phyloP scores from a whole-genome alignment of 1,140 invertebrate genomes.

The Epicauta chinensis region DNA sequence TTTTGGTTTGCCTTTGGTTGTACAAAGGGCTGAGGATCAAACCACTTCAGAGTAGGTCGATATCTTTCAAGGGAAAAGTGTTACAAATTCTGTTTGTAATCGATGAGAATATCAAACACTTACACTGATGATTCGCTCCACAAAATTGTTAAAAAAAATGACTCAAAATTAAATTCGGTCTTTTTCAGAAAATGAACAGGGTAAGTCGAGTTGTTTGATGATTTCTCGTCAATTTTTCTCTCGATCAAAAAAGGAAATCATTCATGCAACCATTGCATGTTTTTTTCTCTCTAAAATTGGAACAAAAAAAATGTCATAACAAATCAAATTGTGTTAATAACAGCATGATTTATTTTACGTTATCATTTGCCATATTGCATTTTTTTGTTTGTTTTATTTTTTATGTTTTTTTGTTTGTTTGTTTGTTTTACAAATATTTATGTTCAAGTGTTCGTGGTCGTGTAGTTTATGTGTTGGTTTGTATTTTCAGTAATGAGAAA shows the following conservation, averaged over 20 bases:
- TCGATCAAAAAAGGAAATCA: background rate
- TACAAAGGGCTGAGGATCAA: too few species aligned
- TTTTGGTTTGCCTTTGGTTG: too few species aligned
- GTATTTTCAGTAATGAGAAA: constrained; percentile 66
- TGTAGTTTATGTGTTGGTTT: constrained; percentile 46
- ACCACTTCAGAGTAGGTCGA: too few species aligned
- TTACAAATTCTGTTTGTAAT: too few species aligned
- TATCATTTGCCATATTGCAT: constrained; percentile 6
- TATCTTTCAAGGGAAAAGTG: too few species aligned
- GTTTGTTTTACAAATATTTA: constrained; percentile 24
- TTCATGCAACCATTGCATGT: background rate
- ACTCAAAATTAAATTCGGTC: constrained; percentile 18
- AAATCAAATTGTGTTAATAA: background rate
- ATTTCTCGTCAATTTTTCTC: constrained; percentile 23
- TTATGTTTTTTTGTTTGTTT: constrained; percentile 41
- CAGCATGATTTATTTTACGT: constrained; percentile 4
- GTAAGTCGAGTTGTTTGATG: constrained; percentile 38
- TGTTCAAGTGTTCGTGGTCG: constrained; percentile 42
- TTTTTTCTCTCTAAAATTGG: too few species aligned
- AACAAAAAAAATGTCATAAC: background rate
- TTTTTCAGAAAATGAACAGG: constrained; percentile 43
- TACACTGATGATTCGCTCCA: background rate
- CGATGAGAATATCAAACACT: too few species aligned
- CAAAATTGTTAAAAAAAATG: background rate
- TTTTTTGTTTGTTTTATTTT: constrained; percentile 21